Conservation (phyloP, 2,797 vertebrate species). For the Sebastes cheni region DNA sequence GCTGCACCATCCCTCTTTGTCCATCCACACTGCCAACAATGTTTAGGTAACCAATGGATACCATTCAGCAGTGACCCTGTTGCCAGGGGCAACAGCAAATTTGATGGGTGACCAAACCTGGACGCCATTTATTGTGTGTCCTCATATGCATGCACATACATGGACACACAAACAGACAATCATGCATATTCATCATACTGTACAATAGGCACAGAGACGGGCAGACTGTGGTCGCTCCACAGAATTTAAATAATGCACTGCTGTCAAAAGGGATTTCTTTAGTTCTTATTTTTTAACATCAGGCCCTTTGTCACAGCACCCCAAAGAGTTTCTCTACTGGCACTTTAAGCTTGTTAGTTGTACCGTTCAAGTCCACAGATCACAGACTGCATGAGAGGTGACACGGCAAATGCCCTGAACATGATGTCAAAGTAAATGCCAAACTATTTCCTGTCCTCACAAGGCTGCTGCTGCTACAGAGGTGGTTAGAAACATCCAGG, state of each 20-base stretch:
- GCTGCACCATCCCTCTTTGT: conserved; percentile 18
- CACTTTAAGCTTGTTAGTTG: conserved; percentile 16
- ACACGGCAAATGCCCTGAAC: conserved; percentile 22
- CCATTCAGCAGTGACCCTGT: conserved; percentile 41
- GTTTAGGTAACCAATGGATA: conserved; percentile 64
- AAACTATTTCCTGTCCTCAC: background rate
- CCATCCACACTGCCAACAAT: conserved; percentile 2
- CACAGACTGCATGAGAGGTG: conserved; percentile 11
- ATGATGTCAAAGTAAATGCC: conserved; percentile 23
- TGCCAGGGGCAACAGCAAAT: conserved; percentile 57
- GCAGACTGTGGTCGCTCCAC: background rate
- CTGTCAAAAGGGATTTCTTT: conserved; percentile 11
- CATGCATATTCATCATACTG: conserved; percentile 16
- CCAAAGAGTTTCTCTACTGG: background rate
- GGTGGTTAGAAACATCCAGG: background rate
- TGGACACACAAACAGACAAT: background rate
- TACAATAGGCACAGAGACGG: background rate
- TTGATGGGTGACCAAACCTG: conserved; percentile 26
- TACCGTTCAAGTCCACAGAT: conserved; percentile 2
- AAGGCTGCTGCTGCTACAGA: background rate
- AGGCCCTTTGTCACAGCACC: conserved; percentile 1
- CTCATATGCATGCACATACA: background rate
- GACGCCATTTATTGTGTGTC: background rate
- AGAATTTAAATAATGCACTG: conserved; percentile 11
- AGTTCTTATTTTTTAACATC: background rate